Evolutionary conservation across 2,888 invertebrate species (phyloP).

Genomic region (Limnephilus auricula): DNA sequence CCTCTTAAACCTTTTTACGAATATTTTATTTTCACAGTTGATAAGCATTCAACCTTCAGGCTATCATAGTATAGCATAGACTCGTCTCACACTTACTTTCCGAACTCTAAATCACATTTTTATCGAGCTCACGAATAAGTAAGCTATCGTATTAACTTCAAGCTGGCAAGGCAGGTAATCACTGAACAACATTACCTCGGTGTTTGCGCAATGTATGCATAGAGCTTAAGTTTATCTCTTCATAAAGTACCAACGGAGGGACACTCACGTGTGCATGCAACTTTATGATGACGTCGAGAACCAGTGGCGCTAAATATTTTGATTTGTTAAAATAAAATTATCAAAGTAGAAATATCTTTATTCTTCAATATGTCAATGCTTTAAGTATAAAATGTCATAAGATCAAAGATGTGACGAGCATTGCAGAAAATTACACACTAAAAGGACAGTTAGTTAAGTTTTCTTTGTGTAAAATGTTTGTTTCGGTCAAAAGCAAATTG

Average conservation of each 20-base stretch:
- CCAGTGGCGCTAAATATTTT: not conserved
- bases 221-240: conserved; percentile 21
- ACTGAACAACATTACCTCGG: conserved; percentile 22
- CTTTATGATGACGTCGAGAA: not conserved
- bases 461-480: too few species aligned
- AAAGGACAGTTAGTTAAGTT: not conserved
- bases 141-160: not conserved
- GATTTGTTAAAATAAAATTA: not conserved
- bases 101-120: not conserved
- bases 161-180: conserved; percentile 21
- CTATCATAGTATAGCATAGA: not conserved
- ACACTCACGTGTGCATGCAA: conserved; percentile 12
- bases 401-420: not conserved
- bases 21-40: not conserved
- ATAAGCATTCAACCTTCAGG: not conserved
- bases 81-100: not conserved
- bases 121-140: not conserved
- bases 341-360: not conserved
- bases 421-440: not conserved
- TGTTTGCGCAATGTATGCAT: conserved; percentile 18
- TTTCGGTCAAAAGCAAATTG: too few species aligned
- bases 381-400: not conserved
- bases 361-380: not conserved
- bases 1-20: too few species aligned
- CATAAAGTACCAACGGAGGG: not conserved